phyloP scores from a whole-genome alignment of 2,113 vertebrate genomes.

The Donacobius atricapilla region DNA sequence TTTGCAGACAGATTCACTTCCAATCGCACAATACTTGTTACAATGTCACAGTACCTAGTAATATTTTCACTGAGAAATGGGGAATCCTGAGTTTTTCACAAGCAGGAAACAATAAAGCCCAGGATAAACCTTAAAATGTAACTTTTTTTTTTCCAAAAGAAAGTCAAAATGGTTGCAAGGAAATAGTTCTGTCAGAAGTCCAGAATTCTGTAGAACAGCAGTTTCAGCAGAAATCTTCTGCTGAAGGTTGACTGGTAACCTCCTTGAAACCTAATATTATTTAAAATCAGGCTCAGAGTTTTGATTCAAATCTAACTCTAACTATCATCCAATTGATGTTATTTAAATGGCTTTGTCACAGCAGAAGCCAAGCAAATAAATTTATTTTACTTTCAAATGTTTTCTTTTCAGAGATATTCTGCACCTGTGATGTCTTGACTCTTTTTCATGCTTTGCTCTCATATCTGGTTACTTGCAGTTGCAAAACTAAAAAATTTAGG shows the following conservation, averaged over 20 bases:
- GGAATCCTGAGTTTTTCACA: neutral
- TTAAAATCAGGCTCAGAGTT: neutral
- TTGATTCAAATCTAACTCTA: neutral
- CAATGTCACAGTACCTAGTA: neutral
- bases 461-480: neutral
- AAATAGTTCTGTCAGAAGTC: neutral
- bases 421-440: neutral
- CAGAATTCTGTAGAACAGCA: neutral
- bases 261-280: neutral
- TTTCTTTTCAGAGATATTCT: neutral
- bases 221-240: neutral
- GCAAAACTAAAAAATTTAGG: neutral
- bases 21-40: neutral
- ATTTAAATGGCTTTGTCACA: neutral
- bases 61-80: neutral
- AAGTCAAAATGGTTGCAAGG: neutral
- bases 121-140: neutral
- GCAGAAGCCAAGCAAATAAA: neutral
- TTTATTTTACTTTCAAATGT: neutral
- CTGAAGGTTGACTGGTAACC: neutral
- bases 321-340: neutral
- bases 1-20: neutral
- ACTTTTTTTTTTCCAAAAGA: neutral
- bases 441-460: neutral
- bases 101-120: neutral